Evolutionary conservation across 2,888 invertebrate genomes (phyloP).

Genomic region (Limnephilus auricula): DNA sequence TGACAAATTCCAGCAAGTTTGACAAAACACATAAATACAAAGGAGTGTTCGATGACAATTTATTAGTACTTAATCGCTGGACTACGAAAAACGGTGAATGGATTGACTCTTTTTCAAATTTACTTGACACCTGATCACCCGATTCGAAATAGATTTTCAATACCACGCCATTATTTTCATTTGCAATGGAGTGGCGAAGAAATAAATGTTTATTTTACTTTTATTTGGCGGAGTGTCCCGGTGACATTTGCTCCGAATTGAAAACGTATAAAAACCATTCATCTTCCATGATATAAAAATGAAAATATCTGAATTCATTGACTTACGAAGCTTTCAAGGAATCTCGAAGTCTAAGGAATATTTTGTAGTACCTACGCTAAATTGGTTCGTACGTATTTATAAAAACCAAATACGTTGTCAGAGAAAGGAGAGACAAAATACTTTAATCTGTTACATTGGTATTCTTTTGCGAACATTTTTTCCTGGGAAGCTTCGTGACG

Average conservation of each 20-base stretch:
- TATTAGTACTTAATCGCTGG: too few species aligned
- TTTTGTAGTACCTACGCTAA: not conserved
- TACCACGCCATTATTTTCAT: not conserved
- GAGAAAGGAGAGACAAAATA: conserved; percentile 13
- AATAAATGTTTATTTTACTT: not conserved
- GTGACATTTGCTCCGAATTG: not conserved
- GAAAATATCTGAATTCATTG: conserved; percentile 16
- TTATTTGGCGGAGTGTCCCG: not conserved
- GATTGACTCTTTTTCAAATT: not conserved
- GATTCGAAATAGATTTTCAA: not conserved
- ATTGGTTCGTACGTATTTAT: conserved; percentile 5
- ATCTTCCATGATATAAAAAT: not conserved
- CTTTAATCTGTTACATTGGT: conserved; percentile 13
- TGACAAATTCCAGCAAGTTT: too few species aligned
- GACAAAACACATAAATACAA: too few species aligned
- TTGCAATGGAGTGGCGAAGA: not conserved
- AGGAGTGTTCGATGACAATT: too few species aligned
- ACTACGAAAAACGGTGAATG: not conserved
- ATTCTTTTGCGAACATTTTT: not conserved
- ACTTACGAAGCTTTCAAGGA: not conserved
- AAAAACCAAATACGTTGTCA: conserved; percentile 9
- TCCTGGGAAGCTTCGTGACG: not conserved
- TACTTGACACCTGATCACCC: not conserved
- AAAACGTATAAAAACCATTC: conserved; percentile 10
- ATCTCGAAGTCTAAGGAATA: not conserved